Conservation (phyloP, 2,888 invertebrate species). For the Amblyteles armatorius region DNA sequence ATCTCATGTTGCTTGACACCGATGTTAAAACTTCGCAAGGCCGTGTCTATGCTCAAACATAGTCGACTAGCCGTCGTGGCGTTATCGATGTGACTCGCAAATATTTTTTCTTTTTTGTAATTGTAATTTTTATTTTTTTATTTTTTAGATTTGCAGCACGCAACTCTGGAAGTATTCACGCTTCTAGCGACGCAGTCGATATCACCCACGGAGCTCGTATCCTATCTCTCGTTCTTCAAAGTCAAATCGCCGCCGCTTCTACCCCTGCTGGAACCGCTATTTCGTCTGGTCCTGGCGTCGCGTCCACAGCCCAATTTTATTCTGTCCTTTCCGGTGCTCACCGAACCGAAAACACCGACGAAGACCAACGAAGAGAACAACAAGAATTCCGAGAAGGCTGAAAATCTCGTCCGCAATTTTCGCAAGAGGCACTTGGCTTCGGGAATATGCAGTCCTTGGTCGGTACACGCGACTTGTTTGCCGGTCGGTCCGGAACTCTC, state of each 20-base stretch:
- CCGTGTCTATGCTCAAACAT: too few species aligned
- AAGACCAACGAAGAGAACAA: conserved; percentile 72
- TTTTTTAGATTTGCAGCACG: conserved; percentile 88
- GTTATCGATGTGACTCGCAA: too few species aligned
- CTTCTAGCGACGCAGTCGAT: conserved; percentile 86
- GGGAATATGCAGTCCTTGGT: conserved; percentile 83
- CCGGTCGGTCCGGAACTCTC: conserved; percentile 81
- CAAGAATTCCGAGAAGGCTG: conserved; percentile 79
- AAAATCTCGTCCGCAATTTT: conserved; percentile 82
- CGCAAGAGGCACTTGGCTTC: conserved; percentile 80
- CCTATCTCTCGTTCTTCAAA: conserved; percentile 87
- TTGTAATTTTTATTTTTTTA: not conserved
- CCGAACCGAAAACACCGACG: conserved; percentile 52
- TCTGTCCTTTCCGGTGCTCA: conserved; percentile 85
- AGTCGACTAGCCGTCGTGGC: too few species aligned
- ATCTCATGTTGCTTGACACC: too few species aligned
- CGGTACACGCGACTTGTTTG: conserved; percentile 81
- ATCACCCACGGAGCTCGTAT: conserved; percentile 86
- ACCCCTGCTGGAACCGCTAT: conserved; percentile 86
- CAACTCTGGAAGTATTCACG: conserved; percentile 88
- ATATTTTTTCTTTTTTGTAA: too few species aligned
- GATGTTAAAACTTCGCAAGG: too few species aligned
- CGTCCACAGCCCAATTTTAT: conserved; percentile 87
- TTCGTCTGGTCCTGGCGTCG: conserved; percentile 85
- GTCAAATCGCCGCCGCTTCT: conserved; percentile 86